Conservation (phyloP, 2,113 vertebrate genomes). For the Megaptera novaeangliae region DNA sequence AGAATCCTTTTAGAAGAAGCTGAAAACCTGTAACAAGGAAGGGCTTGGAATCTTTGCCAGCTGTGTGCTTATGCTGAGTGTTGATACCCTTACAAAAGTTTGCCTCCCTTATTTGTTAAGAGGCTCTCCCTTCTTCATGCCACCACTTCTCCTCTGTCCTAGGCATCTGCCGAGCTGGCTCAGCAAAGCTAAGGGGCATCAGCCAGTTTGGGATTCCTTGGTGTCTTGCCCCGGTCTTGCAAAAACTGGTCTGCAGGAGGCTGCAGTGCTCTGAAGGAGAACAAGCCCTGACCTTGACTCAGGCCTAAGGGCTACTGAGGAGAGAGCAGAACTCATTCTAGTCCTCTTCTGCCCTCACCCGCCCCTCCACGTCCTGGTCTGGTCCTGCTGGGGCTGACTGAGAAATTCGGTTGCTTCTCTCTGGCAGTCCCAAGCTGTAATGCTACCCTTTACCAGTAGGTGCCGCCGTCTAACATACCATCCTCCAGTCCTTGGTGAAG, state of each 20-base stretch:
- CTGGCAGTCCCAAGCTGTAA: background rate
- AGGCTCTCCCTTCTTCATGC: background rate
- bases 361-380: background rate
- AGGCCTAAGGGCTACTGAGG: background rate
- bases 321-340: background rate
- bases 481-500: background rate
- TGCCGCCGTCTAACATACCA: slow-evolving; percentile 69
- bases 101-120: background rate
- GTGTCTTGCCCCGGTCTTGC: background rate
- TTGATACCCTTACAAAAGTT: background rate
- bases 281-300: background rate
- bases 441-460: slow-evolving; percentile 57
- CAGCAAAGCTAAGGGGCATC: background rate
- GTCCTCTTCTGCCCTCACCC: background rate
- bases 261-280: background rate
- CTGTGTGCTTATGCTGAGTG: background rate
- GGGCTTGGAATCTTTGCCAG: background rate
- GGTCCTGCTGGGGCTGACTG: background rate
- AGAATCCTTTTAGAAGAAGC: slow-evolving; percentile 14
- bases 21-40: background rate
- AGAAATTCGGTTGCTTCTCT: background rate
- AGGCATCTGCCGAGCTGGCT: background rate
- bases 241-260: background rate
- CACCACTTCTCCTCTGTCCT: background rate
- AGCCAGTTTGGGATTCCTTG: background rate